Evolutionary conservation across 2,797 vertebrate genomes (phyloP), one percentile per base, ranked within the genome.

Genomic region (Centroberyx gerrardi): DNA sequence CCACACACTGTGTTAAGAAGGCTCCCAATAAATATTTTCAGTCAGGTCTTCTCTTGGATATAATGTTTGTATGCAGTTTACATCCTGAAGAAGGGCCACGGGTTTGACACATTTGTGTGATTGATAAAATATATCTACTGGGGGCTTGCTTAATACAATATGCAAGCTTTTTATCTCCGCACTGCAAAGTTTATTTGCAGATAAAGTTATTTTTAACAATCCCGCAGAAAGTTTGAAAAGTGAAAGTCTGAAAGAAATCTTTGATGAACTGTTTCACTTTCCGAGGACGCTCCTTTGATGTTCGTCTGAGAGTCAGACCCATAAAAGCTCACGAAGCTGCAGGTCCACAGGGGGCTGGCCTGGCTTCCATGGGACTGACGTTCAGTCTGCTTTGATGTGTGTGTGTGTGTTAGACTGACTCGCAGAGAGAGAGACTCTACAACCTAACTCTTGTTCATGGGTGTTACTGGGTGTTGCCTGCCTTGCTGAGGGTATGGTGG

Each of bases 391-490:
- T 64, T 68, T 72, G 40, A 70, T 55, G 27, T 62, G 6, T 63
- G 6, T 46, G 15, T 65, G 9, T 62, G 46, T 76, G 53, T 68
- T 15, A 3, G 54, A 29, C 15, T 2, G 1, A 18, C 59, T 71
- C 44, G 49, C 31, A 44, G 22, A 67, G 48, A 62, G 22, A 63
- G 48, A 46, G 53, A 31, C 51, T 31, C 29, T 33, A 9, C 29
- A 13, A 67, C 56, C 58, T 28, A 80, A 38, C 65, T 33, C 27
- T 33, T 62, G 56, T 52, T 69, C 52, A 49, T 22, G 46, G 72
- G 76, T 68, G 42, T 76, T 55, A 9, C 65, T 76, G 84, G 84
- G 72, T 85, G 83, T 89, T 72, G 80, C 66, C 76, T 77, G 73
- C 53, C 3, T 2, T 33, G 58, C 73, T 59, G 77, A 8, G 36